phyloP scores from a whole-genome alignment of 1,140 invertebrate species.

The Nautilus pompilius region DNA sequence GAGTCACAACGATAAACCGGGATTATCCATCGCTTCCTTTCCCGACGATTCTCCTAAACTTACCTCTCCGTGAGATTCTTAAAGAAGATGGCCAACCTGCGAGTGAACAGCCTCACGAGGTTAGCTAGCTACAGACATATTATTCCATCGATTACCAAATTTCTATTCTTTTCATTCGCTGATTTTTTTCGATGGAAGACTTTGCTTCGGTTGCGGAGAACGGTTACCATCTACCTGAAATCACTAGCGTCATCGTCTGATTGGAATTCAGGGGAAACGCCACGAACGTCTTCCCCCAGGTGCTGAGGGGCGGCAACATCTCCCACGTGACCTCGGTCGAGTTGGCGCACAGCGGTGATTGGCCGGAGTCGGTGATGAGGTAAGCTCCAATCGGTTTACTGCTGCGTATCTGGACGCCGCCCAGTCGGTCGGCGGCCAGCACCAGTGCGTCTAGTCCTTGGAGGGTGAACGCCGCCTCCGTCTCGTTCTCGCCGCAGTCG shows the following conservation, averaged over 20 bases:
- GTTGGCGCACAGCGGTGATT: neutral
- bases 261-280: neutral
- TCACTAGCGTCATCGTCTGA: neutral
- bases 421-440: neutral
- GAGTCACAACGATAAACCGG: too few relatives aligned
- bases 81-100: too few relatives aligned
- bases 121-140: too few relatives aligned
- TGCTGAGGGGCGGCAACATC: neutral
- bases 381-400: neutral
- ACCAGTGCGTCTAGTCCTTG: neutral
- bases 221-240: too few relatives aligned
- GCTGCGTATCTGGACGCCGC: neutral
- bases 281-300: slow-evolving; percentile 4
- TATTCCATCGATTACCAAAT: too few relatives aligned
- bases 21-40: too few relatives aligned
- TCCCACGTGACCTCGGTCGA: neutral
- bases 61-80: too few relatives aligned
- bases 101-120: too few relatives aligned
- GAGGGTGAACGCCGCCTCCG: neutral
- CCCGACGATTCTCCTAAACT: too few relatives aligned
- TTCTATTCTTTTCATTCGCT: too few relatives aligned
- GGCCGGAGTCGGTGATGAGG: neutral
- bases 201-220: too few relatives aligned
- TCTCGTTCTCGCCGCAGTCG: neutral
- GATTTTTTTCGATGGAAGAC: too few relatives aligned